Percentiles rank a stretch among this genome's conserved stretches.
Evolutionary conservation across 1,140 invertebrate species (phyloP).

Genomic region (Drosophila santomea): DNA sequence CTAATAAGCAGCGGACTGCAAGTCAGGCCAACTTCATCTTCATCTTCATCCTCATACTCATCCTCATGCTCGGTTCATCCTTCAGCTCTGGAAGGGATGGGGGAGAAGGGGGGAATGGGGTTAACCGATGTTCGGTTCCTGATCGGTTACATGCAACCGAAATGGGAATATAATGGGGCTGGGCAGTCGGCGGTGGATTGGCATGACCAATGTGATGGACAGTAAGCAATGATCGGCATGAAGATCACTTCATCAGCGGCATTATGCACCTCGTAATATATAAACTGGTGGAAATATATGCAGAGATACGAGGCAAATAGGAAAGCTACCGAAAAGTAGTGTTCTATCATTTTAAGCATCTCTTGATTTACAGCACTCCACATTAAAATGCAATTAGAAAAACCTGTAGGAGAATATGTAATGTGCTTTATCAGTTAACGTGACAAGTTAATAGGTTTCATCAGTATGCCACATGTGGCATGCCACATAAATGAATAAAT

Average conservation of each 20-base stretch:
- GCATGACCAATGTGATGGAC: slow-evolving; percentile 65
- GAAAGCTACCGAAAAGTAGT: too few species aligned
- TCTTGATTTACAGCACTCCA: not conserved
- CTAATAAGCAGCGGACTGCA: slow-evolving; percentile 77
- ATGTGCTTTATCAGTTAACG: not conserved
- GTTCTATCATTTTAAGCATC: too few species aligned
- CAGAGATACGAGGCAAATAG: too few species aligned
- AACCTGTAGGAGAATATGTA: not conserved
- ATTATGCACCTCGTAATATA: not conserved
- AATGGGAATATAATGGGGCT: slow-evolving; percentile 1
- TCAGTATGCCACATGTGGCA: not conserved
- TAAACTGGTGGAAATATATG: too few species aligned
- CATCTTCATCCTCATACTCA: not conserved
- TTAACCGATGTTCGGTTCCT: slow-evolving; percentile 8
- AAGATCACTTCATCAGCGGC: slow-evolving; percentile 6
- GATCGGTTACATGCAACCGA: slow-evolving; percentile 65
- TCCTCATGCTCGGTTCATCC: too few species aligned
- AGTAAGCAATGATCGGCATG: slow-evolving; percentile 50
- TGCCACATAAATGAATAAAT: not conserved
- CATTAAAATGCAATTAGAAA: not conserved
- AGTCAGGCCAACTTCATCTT: slow-evolving; percentile 2
- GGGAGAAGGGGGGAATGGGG: slow-evolving; percentile 14
- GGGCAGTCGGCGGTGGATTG: slow-evolving; percentile 36
- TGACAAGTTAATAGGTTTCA: slow-evolving; percentile 3
- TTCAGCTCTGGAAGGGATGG: not conserved